Evolutionary conservation across 2,888 invertebrate genomes (phyloP).

Genomic region (Pristionchus arcanus): DNA sequence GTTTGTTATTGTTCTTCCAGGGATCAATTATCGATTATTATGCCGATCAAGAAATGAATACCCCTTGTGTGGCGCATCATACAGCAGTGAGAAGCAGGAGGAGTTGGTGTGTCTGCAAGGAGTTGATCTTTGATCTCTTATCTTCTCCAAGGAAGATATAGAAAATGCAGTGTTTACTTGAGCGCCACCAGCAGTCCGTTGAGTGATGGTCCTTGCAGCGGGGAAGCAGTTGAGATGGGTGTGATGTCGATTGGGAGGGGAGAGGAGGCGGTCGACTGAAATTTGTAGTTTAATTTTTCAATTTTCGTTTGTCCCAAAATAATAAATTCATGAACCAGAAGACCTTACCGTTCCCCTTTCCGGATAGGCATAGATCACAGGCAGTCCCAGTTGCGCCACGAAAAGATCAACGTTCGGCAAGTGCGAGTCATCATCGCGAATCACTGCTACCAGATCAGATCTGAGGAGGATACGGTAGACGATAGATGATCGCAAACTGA

Average conservation of each 20-base stretch:
- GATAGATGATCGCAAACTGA: conserved; percentile 45
- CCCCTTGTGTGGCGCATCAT: conserved; percentile 45
- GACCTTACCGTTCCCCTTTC: neutral
- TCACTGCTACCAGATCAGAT: conserved; percentile 72
- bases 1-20: too few species aligned
- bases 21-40: too few species aligned
- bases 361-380: conserved; percentile 70
- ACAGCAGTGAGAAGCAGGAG: conserved; percentile 54
- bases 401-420: conserved; percentile 74
- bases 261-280: neutral
- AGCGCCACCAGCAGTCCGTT: conserved; percentile 18
- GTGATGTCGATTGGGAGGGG: conserved; percentile 35
- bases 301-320: neutral
- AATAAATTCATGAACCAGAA: neutral
- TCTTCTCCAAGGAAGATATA: neutral
- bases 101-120: conserved; percentile 48
- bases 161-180: neutral
- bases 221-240: conserved; percentile 48
- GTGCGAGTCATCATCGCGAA: conserved; percentile 71
- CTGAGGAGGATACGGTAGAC: conserved; percentile 56
- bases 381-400: conserved; percentile 67
- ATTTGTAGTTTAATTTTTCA: neutral
- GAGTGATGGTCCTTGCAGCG: conserved; percentile 16
- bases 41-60: neutral
- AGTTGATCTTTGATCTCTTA: neutral